phyloP scores from a whole-genome alignment of 2,797 vertebrate species.

The Coregonus suidteri region DNA sequence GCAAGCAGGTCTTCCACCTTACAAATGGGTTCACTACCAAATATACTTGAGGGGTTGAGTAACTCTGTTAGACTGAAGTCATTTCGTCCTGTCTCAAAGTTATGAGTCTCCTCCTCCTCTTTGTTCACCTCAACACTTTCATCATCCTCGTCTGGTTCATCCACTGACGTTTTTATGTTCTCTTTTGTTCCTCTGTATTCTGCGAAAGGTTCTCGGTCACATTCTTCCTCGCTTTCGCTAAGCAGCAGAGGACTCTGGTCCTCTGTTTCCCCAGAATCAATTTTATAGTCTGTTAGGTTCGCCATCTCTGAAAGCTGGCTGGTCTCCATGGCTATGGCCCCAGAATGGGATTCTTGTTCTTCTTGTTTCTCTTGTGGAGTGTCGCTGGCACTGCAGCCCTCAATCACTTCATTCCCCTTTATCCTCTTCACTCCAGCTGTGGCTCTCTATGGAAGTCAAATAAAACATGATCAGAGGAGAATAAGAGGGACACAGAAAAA shows the following conservation, averaged over 20 bases:
- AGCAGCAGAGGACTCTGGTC: background rate
- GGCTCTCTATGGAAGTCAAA: slow-evolving; percentile 40
- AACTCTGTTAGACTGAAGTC: background rate
- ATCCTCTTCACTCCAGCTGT: slow-evolving; percentile 30
- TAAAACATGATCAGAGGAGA: background rate
- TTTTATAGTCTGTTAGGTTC: slow-evolving; percentile 50
- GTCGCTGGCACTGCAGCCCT: slow-evolving; percentile 9
- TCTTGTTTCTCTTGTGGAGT: slow-evolving; percentile 15
- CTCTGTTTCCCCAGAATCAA: slow-evolving; percentile 45
- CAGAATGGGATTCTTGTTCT: slow-evolving; percentile 48
- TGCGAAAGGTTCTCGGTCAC: background rate
- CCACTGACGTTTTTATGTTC: background rate
- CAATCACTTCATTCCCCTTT: slow-evolving; percentile 46
- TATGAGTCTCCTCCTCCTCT: background rate
- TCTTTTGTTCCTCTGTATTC: background rate
- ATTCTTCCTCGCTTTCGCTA: background rate
- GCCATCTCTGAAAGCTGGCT: slow-evolving; percentile 46
- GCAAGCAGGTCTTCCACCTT: slow-evolving; percentile 3
- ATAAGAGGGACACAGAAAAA: no score
- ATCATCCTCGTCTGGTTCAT: background rate
- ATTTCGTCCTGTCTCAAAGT: background rate
- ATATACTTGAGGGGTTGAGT: background rate
- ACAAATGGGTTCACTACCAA: background rate
- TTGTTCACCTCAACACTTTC: background rate
- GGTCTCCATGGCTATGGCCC: slow-evolving; percentile 63